Evolutionary conservation across 2,113 vertebrate species (phyloP).

Genomic region (Brachionichthys hirsutus): DNA sequence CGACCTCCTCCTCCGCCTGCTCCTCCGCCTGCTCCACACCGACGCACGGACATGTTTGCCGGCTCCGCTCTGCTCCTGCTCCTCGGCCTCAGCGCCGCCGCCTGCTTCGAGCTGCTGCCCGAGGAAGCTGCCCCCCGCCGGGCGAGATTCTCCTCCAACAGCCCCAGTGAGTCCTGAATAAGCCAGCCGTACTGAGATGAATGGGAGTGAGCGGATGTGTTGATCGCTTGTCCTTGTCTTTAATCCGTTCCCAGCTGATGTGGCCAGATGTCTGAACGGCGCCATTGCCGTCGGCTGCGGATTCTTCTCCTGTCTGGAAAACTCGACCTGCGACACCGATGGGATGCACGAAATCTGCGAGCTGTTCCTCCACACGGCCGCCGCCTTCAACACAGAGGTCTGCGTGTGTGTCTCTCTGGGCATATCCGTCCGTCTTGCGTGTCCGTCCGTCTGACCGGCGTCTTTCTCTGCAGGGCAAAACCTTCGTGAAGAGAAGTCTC

Average conservation of each 20-base stretch:
- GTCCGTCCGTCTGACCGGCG: not conserved
- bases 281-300: slow-evolving; percentile 91
- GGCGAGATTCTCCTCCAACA: slow-evolving; percentile 75
- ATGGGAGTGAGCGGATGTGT: too few species aligned
- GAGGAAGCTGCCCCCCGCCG: slow-evolving; percentile 66
- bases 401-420: not conserved
- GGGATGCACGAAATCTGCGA: slow-evolving; percentile 96
- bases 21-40: too few species aligned
- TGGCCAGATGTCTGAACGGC: slow-evolving; percentile 86
- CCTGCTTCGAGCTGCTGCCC: slow-evolving; percentile 53
- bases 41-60: too few species aligned
- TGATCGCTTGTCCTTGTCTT: too few species aligned
- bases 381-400: slow-evolving; percentile 96
- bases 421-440: not conserved
- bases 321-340: slow-evolving; percentile 94
- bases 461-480: slow-evolving; percentile 83
- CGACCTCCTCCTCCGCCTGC: not conserved
- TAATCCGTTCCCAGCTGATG: slow-evolving; percentile 78
- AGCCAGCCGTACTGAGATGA: not conserved
- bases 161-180: slow-evolving; percentile 70
- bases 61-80: slow-evolving; percentile 48
- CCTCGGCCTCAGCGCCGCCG: slow-evolving; percentile 44
- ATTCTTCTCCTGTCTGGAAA: slow-evolving; percentile 94
- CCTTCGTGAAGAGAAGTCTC: slow-evolving; percentile 95
- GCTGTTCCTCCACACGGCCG: slow-evolving; percentile 89